Evolutionary conservation across 1,140 invertebrate genomes (phyloP), one percentile per base, ranked within the genome.

Genomic region (Apocrypta bakeri): DNA sequence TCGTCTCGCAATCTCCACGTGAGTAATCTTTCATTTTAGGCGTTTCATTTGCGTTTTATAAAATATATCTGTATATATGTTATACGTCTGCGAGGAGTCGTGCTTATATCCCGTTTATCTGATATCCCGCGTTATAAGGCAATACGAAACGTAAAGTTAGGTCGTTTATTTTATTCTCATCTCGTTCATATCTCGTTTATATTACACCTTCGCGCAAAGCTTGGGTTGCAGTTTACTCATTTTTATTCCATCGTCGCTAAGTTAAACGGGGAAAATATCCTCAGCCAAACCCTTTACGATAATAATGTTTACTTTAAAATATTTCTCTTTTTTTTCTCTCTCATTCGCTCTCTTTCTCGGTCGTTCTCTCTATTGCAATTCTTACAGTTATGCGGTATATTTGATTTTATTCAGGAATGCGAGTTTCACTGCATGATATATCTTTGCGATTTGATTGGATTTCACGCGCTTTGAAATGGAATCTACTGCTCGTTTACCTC

Each of bases 61-160:
- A 84, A 71, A 84, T 81, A 84, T 69, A 78, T 73, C 14, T 69
- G 48, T 74, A 76, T 77, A 72, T 40, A 77, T 63, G 27, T 1
- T 27, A 31, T n/a, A 71, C 56, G 11, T 25, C 29, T 42, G 17
- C n/a, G n/a, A 25, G 21, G 29, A 61, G 40, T 61, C 63, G 64
- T 79, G 24, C 48, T 61, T 63, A 29, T 31, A 61, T 77, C 37
- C 42, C 76, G 25, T 78, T 56, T 56, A 61, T 71, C 73, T 69
- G 29, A 48, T 69, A 68, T 61, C 27, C 37, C 29, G 63, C 66
- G 56, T 64, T 74, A 25, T 76, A 82, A 82, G 72, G 72, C 72
- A 74, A 79, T 83, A 40, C 40, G 40, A 83, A 83, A 79, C 31
- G 24, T 78, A 79, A 83, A 73, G 69, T 82, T 71, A 82, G 73